phyloP scores from a whole-genome alignment of 2,888 invertebrate species.

The Drosophila demipolita region DNA sequence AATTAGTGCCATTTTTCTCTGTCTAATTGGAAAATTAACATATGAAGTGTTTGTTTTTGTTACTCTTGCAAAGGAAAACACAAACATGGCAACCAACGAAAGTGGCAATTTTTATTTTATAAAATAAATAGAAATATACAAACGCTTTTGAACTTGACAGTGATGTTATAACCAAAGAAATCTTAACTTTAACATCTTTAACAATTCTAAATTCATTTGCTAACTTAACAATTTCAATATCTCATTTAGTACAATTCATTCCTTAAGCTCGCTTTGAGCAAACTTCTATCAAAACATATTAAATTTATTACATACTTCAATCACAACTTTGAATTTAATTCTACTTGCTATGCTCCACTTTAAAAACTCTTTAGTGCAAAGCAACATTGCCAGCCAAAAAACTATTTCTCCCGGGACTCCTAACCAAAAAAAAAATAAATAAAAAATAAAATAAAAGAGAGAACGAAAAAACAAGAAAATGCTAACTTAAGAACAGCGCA shows the following conservation, averaged over 20 bases:
- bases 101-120: constrained; percentile 18
- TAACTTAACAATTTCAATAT: background rate
- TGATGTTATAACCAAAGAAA: background rate
- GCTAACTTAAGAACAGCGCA: constrained; percentile 44
- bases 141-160: constrained; percentile 23
- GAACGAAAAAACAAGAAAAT: constrained; percentile 9
- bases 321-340: constrained; percentile 15
- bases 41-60: constrained; percentile 76
- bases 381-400: constrained; percentile 2
- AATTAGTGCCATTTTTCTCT: constrained; percentile 78
- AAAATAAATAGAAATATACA: constrained; percentile 12
- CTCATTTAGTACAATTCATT: background rate
- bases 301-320: constrained; percentile 7
- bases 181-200: background rate
- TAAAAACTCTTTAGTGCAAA: constrained; percentile 24
- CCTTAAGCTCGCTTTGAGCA: background rate
- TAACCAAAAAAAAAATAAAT: background rate
- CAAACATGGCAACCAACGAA: constrained; percentile 30
- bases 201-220: background rate
- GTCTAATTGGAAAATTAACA: constrained; percentile 81
- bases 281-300: background rate
- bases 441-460: background rate
- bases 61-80: constrained; percentile 28
- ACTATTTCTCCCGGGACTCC: constrained; percentile 5
- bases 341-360: constrained; percentile 5